These are phyloP conservation scores for Cecidostiba fungosa DNA, from an alignment of 2,888 invertebrate species.

Conservation along the genomic window DNA sequence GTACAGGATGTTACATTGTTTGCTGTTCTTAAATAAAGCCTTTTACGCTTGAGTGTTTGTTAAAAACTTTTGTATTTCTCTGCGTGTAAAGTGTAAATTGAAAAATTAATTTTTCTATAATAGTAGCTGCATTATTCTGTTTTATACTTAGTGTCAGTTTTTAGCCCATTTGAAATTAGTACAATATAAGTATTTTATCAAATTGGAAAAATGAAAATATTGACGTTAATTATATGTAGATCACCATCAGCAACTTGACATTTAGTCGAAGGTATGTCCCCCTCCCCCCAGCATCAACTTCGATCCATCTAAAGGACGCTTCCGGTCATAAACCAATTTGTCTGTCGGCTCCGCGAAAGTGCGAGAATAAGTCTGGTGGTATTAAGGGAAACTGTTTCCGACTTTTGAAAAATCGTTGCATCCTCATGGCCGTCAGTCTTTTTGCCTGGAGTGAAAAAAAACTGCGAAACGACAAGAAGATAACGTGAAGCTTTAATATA, in stretches of 20 bases:
- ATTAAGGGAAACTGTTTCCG: slow-evolving; percentile 3
- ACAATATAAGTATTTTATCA: too few relatives aligned
- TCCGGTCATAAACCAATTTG: slow-evolving; percentile 19
- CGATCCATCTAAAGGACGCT: neutral
- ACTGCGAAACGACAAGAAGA: neutral
- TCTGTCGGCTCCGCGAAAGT: neutral
- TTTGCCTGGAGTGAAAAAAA: neutral
- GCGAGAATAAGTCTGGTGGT: neutral
- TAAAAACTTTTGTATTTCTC: too few relatives aligned
- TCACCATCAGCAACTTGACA: neutral
- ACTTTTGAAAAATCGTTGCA: neutral
- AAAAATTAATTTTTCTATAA: too few relatives aligned
- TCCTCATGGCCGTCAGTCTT: neutral
- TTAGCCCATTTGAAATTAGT: too few relatives aligned
- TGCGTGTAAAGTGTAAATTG: too few relatives aligned
- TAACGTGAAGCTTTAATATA: too few relatives aligned
- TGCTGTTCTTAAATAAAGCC: too few relatives aligned
- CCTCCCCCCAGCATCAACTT: neutral
- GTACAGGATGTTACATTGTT: neutral
- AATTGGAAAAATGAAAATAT: too few relatives aligned
- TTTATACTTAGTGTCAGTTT: too few relatives aligned
- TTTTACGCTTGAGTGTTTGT: too few relatives aligned
- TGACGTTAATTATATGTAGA: too few relatives aligned
- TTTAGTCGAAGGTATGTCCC: neutral
- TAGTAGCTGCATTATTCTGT: neutral